These are phyloP conservation scores for Syritta pipiens DNA, from an alignment of 2,888 invertebrate species.

Conservation along the genomic window DNA sequence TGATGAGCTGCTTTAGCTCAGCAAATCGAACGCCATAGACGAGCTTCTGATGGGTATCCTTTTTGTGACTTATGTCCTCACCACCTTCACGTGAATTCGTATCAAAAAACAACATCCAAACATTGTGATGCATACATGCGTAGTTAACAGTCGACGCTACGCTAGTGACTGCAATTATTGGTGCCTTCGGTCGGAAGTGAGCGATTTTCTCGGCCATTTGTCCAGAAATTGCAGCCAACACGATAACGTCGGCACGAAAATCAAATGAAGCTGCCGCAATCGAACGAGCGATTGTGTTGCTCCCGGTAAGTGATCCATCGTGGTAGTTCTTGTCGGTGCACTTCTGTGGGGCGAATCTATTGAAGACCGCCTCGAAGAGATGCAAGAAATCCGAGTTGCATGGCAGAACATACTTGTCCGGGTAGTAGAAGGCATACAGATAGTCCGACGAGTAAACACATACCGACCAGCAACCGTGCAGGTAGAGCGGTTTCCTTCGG, in stretches of 20 bases:
- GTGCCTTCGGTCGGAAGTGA: slow-evolving; percentile 75
- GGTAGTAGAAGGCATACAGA: slow-evolving; percentile 73
- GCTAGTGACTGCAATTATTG: slow-evolving; percentile 74
- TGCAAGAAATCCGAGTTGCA: slow-evolving; percentile 43
- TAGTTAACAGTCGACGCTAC: slow-evolving; percentile 73
- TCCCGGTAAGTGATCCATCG: slow-evolving; percentile 73
- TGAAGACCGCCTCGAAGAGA: slow-evolving; percentile 69
- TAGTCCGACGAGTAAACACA: slow-evolving; percentile 71
- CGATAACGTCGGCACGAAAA: slow-evolving; percentile 72
- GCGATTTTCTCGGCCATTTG: slow-evolving; percentile 75
- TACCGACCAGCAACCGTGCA: slow-evolving; percentile 71
- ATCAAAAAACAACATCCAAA: slow-evolving; percentile 27
- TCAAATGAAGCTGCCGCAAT: slow-evolving; percentile 73
- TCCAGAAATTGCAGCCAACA: slow-evolving; percentile 73
- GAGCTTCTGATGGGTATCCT: slow-evolving; percentile 71
- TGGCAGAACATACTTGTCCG: slow-evolving; percentile 74
- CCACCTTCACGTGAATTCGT: no score
- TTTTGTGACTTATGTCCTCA: slow-evolving; percentile 56
- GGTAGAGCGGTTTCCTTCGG: slow-evolving; percentile 74
- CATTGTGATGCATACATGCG: slow-evolving; percentile 73
- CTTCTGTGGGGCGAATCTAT: slow-evolving; percentile 2
- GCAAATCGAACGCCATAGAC: slow-evolving; percentile 73
- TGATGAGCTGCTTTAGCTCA: slow-evolving; percentile 63
- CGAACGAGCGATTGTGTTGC: slow-evolving; percentile 74
- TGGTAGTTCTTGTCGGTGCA: slow-evolving; percentile 12